phyloP scores from a whole-genome alignment of 1,140 invertebrate genomes.

The Hyles euphorbiae region DNA sequence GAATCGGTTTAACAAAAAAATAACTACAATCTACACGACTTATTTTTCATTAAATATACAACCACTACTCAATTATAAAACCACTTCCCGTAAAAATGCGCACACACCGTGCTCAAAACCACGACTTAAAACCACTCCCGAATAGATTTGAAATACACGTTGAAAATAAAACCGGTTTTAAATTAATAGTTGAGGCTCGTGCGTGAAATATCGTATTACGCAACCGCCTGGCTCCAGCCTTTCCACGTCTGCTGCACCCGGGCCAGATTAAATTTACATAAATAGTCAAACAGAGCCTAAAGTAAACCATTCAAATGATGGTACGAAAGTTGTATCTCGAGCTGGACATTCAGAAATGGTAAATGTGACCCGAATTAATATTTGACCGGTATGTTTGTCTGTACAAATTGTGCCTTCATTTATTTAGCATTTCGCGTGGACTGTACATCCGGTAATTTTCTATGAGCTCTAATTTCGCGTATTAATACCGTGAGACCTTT shows the following conservation, averaged over 20 bases:
- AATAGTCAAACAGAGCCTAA: constrained; percentile 56
- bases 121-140: too few species aligned
- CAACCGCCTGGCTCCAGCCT: constrained; percentile 1
- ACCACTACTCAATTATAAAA: too few species aligned
- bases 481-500: constrained; percentile 40
- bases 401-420: constrained; percentile 44
- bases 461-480: constrained; percentile 43
- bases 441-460: constrained; percentile 44
- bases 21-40: too few species aligned
- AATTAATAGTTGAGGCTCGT: constrained; percentile 2
- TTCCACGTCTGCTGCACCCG: constrained; percentile 29
- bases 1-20: too few species aligned
- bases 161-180: not conserved
- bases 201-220: constrained; percentile 33
- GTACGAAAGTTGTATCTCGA: constrained; percentile 61
- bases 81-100: too few species aligned
- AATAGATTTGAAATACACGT: not conserved
- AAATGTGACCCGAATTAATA: constrained; percentile 70
- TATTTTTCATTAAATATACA: too few species aligned
- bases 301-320: constrained; percentile 65
- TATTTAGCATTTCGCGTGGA: constrained; percentile 24
- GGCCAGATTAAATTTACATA: constrained; percentile 62
- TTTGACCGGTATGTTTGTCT: constrained; percentile 52
- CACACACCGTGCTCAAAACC: too few species aligned
- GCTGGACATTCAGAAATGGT: constrained; percentile 48